Evolutionary conservation across 1,140 invertebrate genomes (phyloP).

Genomic region (Palaemon carinicauda): DNA sequence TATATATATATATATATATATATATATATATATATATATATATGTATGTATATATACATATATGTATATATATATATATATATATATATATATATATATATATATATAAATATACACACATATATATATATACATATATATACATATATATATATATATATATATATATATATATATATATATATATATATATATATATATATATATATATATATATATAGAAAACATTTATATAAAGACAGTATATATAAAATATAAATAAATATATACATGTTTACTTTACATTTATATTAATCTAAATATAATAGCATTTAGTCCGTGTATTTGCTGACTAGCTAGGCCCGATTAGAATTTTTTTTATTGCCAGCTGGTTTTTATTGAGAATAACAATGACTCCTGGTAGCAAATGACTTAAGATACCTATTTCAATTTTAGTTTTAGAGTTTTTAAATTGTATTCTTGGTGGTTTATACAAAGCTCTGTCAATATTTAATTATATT

Average conservation of each 20-base stretch:
- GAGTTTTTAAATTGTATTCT: too few relatives aligned
- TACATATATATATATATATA: neutral
- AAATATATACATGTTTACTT: too few relatives aligned
- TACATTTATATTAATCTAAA: too few relatives aligned
- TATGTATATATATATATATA: neutral
- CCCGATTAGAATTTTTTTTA: too few relatives aligned
- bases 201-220: neutral
- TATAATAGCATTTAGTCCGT: too few relatives aligned
- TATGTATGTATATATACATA: neutral
- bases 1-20: neutral
- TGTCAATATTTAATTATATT: too few relatives aligned
- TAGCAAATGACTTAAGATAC: too few relatives aligned
- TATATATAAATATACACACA: neutral
- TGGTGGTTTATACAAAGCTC: too few relatives aligned
- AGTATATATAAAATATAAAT: too few relatives aligned
- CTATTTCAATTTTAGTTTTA: too few relatives aligned
- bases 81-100: constrained; percentile 9
- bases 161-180: neutral
- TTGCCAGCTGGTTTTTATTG: too few relatives aligned
- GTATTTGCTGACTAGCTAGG: too few relatives aligned
- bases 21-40: neutral
- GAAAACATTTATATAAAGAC: neutral
- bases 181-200: neutral
- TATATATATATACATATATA: neutral
- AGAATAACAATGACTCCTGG: neutral